Conservation (phyloP, 2,888 invertebrate species). For the Volucella inflata region DNA sequence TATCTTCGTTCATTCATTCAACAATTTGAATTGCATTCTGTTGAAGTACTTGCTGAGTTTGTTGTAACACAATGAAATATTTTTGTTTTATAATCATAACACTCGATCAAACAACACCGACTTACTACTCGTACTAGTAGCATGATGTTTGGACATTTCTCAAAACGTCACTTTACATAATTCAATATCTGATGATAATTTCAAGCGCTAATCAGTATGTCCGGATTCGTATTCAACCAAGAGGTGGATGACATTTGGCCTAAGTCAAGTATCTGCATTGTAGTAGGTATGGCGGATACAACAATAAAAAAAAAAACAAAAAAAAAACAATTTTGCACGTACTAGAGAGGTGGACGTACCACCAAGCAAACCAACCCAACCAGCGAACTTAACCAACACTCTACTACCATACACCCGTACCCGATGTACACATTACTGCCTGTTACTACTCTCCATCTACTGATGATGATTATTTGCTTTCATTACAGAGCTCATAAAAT, state of each 20-base stretch:
- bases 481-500: slow-evolving; percentile 58
- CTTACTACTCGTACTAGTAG: not conserved
- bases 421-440: not conserved
- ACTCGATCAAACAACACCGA: not conserved
- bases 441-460: not conserved
- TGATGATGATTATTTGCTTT: slow-evolving; percentile 55
- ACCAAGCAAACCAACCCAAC: slow-evolving; percentile 10
- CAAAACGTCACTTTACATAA: slow-evolving; percentile 36
- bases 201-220: slow-evolving; percentile 49
- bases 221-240: slow-evolving; percentile 46
- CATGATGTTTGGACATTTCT: slow-evolving; percentile 28
- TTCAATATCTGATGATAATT: slow-evolving; percentile 50
- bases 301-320: not conserved
- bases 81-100: slow-evolving; percentile 34
- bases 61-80: slow-evolving; percentile 9
- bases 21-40: not conserved
- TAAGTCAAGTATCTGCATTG: slow-evolving; percentile 44
- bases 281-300: slow-evolving; percentile 2
- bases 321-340: slow-evolving; percentile 38
- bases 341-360: slow-evolving; percentile 31
- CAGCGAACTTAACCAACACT: too few relatives aligned
- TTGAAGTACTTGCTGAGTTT: not conserved
- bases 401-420: too few relatives aligned
- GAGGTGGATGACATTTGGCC: slow-evolving; percentile 73
- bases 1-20: not conserved